Evolutionary conservation across 2,797 vertebrate species (phyloP).

Genomic region (Leptodactylus fallax): DNA sequence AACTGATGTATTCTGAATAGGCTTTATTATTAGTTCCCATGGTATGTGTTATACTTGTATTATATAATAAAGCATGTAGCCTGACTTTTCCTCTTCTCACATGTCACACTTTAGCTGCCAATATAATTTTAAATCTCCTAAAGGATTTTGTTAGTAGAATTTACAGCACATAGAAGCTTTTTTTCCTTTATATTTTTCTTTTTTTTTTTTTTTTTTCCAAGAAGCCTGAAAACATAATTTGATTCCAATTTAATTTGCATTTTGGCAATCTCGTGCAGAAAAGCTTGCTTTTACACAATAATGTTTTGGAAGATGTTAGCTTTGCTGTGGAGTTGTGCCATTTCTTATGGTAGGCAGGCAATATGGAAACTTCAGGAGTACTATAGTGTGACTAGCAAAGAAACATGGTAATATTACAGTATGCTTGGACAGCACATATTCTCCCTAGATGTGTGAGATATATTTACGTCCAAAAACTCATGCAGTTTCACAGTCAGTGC

Average conservation of each 20-base stretch:
- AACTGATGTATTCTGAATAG: neutral
- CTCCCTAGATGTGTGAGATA: neutral
- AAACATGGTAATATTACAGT: neutral
- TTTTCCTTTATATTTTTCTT: neutral
- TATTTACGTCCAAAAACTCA: neutral
- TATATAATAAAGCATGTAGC: neutral
- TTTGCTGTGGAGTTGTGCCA: constrained; percentile 43
- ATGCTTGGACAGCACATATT: neutral
- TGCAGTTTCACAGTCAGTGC: neutral
- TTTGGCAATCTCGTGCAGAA: constrained; percentile 49
- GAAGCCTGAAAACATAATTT: constrained; percentile 32
- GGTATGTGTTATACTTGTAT: neutral
- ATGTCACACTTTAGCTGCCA: neutral
- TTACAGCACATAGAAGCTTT: constrained; percentile 23
- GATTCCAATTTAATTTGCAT: constrained; percentile 47
- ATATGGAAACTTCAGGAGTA: neutral
- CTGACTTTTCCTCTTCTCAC: neutral
- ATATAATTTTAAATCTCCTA: constrained; percentile 4
- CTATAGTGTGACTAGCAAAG: neutral
- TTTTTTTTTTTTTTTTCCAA: neutral
- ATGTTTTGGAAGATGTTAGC: constrained; percentile 33
- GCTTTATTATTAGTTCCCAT: neutral
- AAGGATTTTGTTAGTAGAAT: constrained; percentile 35
- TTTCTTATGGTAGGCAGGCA: neutral
- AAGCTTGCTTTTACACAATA: constrained; percentile 48